Base-by-base conservation (phyloP, 2,113 vertebrate species). In the Oncorhynchus nerka region DNA sequence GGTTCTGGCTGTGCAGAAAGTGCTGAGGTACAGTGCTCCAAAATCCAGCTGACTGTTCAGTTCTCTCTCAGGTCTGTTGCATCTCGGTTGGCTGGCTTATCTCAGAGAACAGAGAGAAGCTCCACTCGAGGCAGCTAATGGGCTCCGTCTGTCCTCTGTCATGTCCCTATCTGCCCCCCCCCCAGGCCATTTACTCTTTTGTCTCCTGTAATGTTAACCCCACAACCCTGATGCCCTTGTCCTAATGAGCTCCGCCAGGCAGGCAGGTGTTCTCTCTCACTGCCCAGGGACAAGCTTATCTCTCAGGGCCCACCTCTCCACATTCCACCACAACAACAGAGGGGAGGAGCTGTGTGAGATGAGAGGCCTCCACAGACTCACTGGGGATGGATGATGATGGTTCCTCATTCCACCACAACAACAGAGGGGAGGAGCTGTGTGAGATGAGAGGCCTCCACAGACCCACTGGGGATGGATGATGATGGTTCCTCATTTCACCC, bases 291-390 rank as follows among this genome's bases (percentile, higher is more conserved):
- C 68, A 13, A n/a, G 16, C 69, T 28, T 12, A 51, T 51, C 69
- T 32, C 39, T 51, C 69, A 24, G 69, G 48, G 22, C 76, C 82
- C 77, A 26, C 86, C 88, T 51, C 69, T 1, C 83, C 87, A 83
- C 90, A 91, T 90, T 92, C 91, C 90, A 78, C 80, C 77, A 51
- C 61, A 85, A 51, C 64, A 86, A 77, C 49, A 85, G 57, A 81
- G 70, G 66, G 79, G 22, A 13, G 66, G 76, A 22, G 39, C 39
- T 45, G 39, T 45, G 8, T 45, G 39, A 45, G 39, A 45, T 45
- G 39, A 45, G 39, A 9, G 39, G 39, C 39, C 39, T 45, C 8
- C 39, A 9, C 34, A 39, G 34, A 39, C 34, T 8, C 34, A 39
- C 34, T 8, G 34, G 34, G 7, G 34, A 16, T 28, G 65, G 26